Evolutionary conservation across 1,140 invertebrate genomes (phyloP), one percentile per base, ranked within the genome.

Genomic region (Hylaeus volcanicus): DNA sequence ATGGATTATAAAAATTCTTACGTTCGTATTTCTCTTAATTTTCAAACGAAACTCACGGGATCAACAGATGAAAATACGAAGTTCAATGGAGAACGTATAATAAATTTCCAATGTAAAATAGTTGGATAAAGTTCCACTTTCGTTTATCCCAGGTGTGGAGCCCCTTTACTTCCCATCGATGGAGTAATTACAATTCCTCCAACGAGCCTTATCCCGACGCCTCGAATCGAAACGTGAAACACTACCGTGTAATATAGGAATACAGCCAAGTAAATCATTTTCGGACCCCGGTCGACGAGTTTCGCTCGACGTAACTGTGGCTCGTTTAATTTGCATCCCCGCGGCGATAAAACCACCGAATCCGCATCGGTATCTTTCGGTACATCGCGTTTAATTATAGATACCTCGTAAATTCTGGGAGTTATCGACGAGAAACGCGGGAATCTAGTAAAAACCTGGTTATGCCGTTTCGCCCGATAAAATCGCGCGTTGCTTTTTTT

Each of bases 281-380:
- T 60, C 8, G 37, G 15, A n/a, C 15, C n/a, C 15, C 58, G 37
- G 58, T 37, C 58, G 58, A 4, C 55, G 14, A 60, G 51, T 51
- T 56, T 8, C 37, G 37, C 8, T 60, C n/a, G 51, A 51, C 55
- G 55, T n/a, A 60, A 60, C 58, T 26, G 37, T 60, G 26, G n/a
- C 58, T 26, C 6, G 6, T 60, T 60, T 60, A 60, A 26, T 60
- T 60, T 60, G 58, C 58, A 60, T 26, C 58, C 58, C n/a, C 6
- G 58, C n/a, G n/a, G 6, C 6, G 8, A 60, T 60, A 60, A 60
- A 60, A 60, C 6, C 58, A n/a, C 58, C 15, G 9, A 76, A 64
- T 41, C 66, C 45, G 53, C 56, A 26, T 45, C n/a, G 43, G 72
- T 51, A 45, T 51, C 66, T 37, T 26, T 26, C 78, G 58, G 68